Evolutionary conservation across 2,888 invertebrate species (phyloP).

Genomic region (Sarcophaga carnaria): DNA sequence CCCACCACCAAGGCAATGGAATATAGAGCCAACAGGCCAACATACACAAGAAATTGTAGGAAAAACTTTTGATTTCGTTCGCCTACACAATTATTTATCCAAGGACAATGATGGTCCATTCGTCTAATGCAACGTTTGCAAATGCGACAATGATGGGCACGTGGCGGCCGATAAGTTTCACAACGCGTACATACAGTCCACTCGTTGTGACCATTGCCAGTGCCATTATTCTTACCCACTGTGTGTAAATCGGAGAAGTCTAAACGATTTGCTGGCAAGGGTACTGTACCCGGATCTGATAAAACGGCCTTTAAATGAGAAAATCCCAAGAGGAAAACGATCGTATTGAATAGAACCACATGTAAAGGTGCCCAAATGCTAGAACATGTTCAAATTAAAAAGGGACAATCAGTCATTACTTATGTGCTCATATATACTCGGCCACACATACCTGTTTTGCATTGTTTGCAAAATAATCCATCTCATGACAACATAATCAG

Average conservation of each 20-base stretch:
- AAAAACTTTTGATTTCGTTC: conserved; percentile 96
- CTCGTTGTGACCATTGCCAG: conserved; percentile 84
- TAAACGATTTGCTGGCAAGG: conserved; percentile 87
- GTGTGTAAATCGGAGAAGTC: conserved; percentile 92
- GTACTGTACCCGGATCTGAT: conserved; percentile 94
- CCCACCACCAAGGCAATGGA: conserved; percentile 87
- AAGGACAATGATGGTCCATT: conserved; percentile 88
- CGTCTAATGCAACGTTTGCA: conserved; percentile 89
- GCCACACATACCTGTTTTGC: conserved; percentile 86
- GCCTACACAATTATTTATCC: conserved; percentile 97
- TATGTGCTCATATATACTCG: conserved; percentile 63
- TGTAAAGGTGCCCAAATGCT: conserved; percentile 93
- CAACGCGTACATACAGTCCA: conserved; percentile 85
- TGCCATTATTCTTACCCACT: conserved; percentile 82
- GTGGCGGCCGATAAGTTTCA: conserved; percentile 91
- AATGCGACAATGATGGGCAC: conserved; percentile 94
- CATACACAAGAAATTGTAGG: conserved; percentile 92
- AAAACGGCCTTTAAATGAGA: conserved; percentile 92
- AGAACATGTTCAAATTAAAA: conserved; percentile 68
- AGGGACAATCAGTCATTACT: not conserved
- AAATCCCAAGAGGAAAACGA: conserved; percentile 88
- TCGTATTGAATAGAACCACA: conserved; percentile 89
- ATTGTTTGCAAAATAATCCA: conserved; percentile 92
- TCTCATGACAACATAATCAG: conserved; percentile 92
- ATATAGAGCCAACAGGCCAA: conserved; percentile 86